Evolutionary conservation across 2,113 vertebrate species (phyloP).

Genomic region (Pelvicachromis taeniatus): DNA sequence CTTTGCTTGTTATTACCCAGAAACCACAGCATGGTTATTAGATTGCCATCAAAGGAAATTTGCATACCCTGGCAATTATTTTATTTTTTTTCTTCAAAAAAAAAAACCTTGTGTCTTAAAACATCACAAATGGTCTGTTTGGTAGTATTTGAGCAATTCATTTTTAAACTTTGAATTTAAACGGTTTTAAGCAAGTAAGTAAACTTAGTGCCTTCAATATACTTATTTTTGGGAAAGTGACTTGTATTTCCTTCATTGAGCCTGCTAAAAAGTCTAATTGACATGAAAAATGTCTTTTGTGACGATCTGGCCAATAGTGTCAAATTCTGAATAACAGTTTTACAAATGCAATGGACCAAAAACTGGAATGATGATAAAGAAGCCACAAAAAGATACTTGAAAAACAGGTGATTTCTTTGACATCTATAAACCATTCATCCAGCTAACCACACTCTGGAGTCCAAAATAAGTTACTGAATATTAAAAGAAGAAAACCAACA

Average conservation of each 20-base stretch:
- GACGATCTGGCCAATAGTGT: neutral
- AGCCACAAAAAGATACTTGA: neutral
- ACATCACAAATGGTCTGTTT: rapidly evolving
- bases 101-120: neutral
- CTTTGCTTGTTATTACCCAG: neutral
- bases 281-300: neutral
- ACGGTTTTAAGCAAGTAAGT: neutral
- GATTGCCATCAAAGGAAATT: neutral
- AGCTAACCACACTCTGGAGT: no score
- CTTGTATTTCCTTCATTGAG: neutral
- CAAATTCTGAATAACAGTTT: neutral
- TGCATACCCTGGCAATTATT: neutral
- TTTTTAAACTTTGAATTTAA: no score
- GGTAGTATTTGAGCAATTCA: no score
- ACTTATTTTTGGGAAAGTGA: neutral
- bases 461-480: neutral
- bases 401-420: neutral
- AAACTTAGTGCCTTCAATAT: neutral
- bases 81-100: neutral
- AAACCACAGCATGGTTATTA: neutral
- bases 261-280: rapidly evolving
- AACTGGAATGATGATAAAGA: neutral
- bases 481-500: neutral
- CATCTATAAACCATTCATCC: rapidly evolving
- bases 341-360: neutral